Conservation (phyloP, 2,888 invertebrate species). For the Gymnocheta viridis region DNA sequence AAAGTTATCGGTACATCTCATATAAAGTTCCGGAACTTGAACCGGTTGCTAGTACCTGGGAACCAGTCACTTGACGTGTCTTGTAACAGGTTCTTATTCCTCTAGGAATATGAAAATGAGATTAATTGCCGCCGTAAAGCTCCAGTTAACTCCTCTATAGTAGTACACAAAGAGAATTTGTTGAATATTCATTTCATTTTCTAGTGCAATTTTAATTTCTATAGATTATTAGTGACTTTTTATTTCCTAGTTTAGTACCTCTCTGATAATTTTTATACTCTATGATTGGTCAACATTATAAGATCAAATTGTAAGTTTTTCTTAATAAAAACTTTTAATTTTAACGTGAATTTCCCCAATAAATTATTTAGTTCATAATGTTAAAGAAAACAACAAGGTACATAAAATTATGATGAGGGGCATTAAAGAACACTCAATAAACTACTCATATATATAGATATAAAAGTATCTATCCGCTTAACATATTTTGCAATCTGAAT, state of each 20-base stretch:
- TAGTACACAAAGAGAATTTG: too few species aligned
- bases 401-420: conserved; percentile 47
- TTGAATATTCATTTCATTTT: too few species aligned
- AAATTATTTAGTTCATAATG: neutral
- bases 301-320: neutral
- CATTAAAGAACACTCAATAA: conserved; percentile 35
- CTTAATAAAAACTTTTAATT: neutral
- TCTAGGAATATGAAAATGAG: too few species aligned
- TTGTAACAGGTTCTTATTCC: too few species aligned
- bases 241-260: neutral
- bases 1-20: too few species aligned
- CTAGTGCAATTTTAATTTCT: too few species aligned
- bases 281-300: neutral
- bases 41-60: too few species aligned
- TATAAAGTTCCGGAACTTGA: too few species aligned
- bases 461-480: neutral
- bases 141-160: too few species aligned
- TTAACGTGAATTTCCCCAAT: neutral
- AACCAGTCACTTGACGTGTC: too few species aligned
- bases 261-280: neutral
- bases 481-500: conserved; percentile 40
- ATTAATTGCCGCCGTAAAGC: too few species aligned
- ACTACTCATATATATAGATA: conserved; percentile 13
- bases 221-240: too few species aligned
- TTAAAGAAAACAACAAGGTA: neutral